A percentile compares a stretch with the other conserved stretches of the same genome.
phyloP scores from a whole-genome alignment of 2,888 invertebrate species.

The Brachypterus glaber region DNA sequence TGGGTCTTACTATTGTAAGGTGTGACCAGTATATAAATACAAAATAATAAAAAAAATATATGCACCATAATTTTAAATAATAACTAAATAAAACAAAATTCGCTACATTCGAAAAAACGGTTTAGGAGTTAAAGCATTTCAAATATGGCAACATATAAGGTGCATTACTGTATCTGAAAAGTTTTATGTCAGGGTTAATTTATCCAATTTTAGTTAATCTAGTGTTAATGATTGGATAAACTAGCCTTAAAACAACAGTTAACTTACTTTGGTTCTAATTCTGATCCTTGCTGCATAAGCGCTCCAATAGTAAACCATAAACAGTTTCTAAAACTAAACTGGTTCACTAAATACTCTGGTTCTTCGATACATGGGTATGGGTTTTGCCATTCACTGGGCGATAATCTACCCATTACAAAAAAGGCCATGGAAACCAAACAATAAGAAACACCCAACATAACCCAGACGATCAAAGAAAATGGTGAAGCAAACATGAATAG shows the following conservation, averaged over 20 bases:
- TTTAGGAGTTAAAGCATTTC: too few relatives aligned
- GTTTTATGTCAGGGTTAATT: too few relatives aligned
- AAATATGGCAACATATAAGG: too few relatives aligned
- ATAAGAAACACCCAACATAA: conserved; percentile 73
- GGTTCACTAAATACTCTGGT: conserved; percentile 74
- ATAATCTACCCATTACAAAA: conserved; percentile 69
- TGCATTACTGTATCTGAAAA: too few relatives aligned
- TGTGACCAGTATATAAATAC: too few relatives aligned
- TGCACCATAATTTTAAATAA: too few relatives aligned
- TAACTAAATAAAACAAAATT: too few relatives aligned
- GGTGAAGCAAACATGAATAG: conserved; percentile 89
- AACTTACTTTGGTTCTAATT: conserved; percentile 75
- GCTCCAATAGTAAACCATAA: conserved; percentile 85
- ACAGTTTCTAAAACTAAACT: conserved; percentile 71
- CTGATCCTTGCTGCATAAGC: conserved; percentile 78
- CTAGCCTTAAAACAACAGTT: too few relatives aligned
- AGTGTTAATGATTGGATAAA: too few relatives aligned
- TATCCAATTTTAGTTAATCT: too few relatives aligned
- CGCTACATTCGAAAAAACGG: conserved; percentile 2
- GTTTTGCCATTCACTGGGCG: conserved; percentile 83
- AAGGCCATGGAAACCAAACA: conserved; percentile 69
- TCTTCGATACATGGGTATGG: conserved; percentile 79
- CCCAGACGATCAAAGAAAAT: conserved; percentile 72
- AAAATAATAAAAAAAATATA: too few relatives aligned
- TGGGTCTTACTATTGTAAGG: too few relatives aligned